These are phyloP conservation scores for Thalassoma bifasciatum DNA, from an alignment of 2,113 vertebrate genomes.

Conservation along the genomic window DNA sequence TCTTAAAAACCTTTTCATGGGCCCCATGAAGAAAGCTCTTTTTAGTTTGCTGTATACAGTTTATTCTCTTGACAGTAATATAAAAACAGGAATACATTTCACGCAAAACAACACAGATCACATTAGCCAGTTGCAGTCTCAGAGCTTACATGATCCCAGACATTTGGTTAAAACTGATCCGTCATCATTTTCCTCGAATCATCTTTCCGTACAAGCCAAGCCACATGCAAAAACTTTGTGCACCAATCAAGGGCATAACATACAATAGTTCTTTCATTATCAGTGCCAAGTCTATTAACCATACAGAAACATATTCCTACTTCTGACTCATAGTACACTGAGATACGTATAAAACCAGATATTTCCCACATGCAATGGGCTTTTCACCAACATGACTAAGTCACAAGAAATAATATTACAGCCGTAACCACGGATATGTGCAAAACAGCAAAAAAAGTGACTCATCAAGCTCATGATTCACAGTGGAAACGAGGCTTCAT, in stretches of 20 bases:
- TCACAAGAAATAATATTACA: slow-evolving; percentile 43
- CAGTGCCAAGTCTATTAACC: slow-evolving; percentile 36
- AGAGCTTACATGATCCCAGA: slow-evolving; percentile 39
- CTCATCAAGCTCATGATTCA: slow-evolving; percentile 68
- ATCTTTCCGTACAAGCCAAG: slow-evolving; percentile 55
- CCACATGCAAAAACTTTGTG: slow-evolving; percentile 70
- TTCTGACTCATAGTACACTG: slow-evolving; percentile 44
- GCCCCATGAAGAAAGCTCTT: slow-evolving; percentile 40
- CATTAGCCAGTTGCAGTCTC: slow-evolving; percentile 67
- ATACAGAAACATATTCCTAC: slow-evolving; percentile 34
- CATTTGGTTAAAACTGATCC: slow-evolving; percentile 27
- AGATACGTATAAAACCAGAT: slow-evolving; percentile 48
- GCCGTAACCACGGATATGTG: slow-evolving; percentile 70
- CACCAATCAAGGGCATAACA: slow-evolving; percentile 48
- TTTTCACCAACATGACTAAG: slow-evolving; percentile 42
- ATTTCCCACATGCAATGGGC: slow-evolving; percentile 48
- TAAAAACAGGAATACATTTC: slow-evolving; percentile 46
- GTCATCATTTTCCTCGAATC: slow-evolving; percentile 37
- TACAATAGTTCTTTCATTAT: slow-evolving; percentile 46
- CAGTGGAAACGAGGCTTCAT: slow-evolving; percentile 69
- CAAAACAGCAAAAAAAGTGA: slow-evolving; percentile 68
- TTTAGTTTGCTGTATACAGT: slow-evolving; percentile 45
- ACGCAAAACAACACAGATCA: slow-evolving; percentile 44
- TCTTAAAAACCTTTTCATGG: slow-evolving; percentile 11
- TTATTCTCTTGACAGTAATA: slow-evolving; percentile 59